Conservation (phyloP, 2,888 invertebrate species). For the Hololepta plana region DNA sequence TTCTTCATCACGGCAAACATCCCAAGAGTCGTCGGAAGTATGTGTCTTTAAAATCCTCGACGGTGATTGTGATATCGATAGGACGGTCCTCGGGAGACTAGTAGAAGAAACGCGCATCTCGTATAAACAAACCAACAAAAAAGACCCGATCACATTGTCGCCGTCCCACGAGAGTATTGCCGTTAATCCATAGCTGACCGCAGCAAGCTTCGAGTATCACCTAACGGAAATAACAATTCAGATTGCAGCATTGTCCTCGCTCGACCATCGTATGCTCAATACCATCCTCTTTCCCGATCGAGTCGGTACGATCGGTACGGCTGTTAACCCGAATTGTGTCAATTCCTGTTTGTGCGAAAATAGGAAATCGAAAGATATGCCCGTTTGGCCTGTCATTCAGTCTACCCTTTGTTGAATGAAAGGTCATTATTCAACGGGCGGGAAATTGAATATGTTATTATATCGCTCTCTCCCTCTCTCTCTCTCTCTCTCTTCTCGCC, state of each 20-base stretch:
- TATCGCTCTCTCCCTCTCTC: too few relatives aligned
- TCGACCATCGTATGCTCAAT: conserved; percentile 6
- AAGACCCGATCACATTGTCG: conserved; percentile 14
- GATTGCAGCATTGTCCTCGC: conserved; percentile 6
- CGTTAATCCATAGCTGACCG: conserved; percentile 19
- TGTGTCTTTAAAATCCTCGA: conserved; percentile 16
- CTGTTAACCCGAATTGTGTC: conserved; percentile 15
- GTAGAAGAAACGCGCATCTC: conserved; percentile 6
- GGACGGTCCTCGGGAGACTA: conserved; percentile 14
- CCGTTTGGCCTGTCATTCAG: conserved; percentile 6
- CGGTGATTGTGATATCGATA: conserved; percentile 16
- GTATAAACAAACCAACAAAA: too few relatives aligned
- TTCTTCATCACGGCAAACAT: conserved; percentile 12
- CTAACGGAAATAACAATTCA: conserved; percentile 18
- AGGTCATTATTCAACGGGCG: conserved; percentile 14
- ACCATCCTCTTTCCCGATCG: conserved; percentile 9
- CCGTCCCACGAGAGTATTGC: conserved; percentile 12
- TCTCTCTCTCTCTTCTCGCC: too few relatives aligned
- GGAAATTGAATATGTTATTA: conserved; percentile 18
- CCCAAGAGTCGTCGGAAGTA: conserved; percentile 7
- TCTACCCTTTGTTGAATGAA: conserved; percentile 11
- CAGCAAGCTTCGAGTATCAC: conserved; percentile 18
- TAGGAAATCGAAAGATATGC: conserved; percentile 11
- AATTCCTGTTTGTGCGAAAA: conserved; percentile 9
- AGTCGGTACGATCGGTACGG: conserved; percentile 12